These are phyloP conservation scores for Pissodes strobi DNA, from an alignment of 1,140 invertebrate genomes.

Conservation along the genomic window DNA sequence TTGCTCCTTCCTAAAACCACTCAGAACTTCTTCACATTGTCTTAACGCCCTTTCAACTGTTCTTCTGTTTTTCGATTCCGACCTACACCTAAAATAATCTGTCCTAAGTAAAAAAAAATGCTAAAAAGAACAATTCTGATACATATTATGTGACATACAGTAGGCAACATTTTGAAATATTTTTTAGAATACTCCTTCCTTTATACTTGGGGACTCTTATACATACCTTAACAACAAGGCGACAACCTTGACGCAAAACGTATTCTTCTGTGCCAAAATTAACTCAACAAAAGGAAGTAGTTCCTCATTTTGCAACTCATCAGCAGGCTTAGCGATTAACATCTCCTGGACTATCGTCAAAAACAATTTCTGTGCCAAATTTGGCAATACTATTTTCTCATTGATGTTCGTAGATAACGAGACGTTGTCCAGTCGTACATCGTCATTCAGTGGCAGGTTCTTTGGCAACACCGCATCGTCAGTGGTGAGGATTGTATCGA, in stretches of 20 bases:
- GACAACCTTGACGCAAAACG: slow-evolving; percentile 72
- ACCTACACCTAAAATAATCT: slow-evolving; percentile 69
- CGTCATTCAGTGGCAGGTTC: slow-evolving; percentile 78
- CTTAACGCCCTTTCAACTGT: slow-evolving; percentile 80
- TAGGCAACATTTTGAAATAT: neutral
- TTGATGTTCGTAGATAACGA: slow-evolving; percentile 66
- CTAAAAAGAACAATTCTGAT: neutral
- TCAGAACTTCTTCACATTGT: slow-evolving; percentile 82
- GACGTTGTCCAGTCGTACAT: slow-evolving; percentile 79
- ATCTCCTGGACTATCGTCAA: slow-evolving; percentile 71
- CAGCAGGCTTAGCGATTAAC: slow-evolving; percentile 73
- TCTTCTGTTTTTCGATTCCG: slow-evolving; percentile 76
- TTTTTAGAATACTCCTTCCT: neutral
- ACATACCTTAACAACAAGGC: slow-evolving; percentile 63
- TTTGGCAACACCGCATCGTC: slow-evolving; percentile 62
- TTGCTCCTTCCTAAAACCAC: slow-evolving; percentile 58
- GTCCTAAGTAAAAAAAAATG: no score
- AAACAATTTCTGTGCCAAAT: slow-evolving; percentile 79
- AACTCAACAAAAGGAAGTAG: slow-evolving; percentile 76
- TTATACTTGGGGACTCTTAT: neutral
- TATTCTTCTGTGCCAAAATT: slow-evolving; percentile 64
- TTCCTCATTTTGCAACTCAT: slow-evolving; percentile 79
- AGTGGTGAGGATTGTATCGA: slow-evolving; percentile 34
- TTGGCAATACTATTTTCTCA: slow-evolving; percentile 62
- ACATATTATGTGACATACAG: neutral